A percentile compares a stretch with the other conserved stretches of the same genome.
phyloP scores from a whole-genome alignment of 2,888 invertebrate genomes.

The Leptinotarsa rubiginosa region DNA sequence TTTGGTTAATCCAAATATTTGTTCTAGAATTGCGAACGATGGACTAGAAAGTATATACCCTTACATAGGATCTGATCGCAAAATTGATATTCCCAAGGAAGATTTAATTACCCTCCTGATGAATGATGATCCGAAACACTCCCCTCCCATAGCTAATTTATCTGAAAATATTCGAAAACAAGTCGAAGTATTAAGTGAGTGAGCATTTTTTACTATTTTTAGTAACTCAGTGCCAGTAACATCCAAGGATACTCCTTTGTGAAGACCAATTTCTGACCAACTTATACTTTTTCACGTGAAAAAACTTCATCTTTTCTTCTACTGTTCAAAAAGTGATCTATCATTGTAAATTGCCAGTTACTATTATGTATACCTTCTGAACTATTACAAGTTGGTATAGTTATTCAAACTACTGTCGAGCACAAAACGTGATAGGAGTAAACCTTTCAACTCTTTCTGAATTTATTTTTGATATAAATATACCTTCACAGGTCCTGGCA shows the following conservation, averaged over 20 bases:
- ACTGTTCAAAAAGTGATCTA: too few species aligned
- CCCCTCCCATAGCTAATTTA: conserved; percentile 80
- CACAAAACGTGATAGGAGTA: too few species aligned
- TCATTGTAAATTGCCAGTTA: too few species aligned
- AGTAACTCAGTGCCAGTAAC: not conserved
- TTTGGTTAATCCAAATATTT: not conserved
- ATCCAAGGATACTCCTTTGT: too few species aligned
- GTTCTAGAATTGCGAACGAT: conserved; percentile 85
- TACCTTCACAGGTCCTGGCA: conserved; percentile 72
- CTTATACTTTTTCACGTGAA: too few species aligned
- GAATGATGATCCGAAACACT: conserved; percentile 82
- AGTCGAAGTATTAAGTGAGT: conserved; percentile 78
- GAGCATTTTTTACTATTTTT: not conserved
- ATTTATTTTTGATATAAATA: conserved; percentile 9
- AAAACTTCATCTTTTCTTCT: too few species aligned
- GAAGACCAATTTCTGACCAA: too few species aligned
- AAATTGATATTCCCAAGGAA: conserved; percentile 76
- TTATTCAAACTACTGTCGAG: too few species aligned
- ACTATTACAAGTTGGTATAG: too few species aligned
- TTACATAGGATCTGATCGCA: conserved; percentile 77
- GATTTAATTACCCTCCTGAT: conserved; percentile 84
- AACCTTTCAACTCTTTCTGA: not conserved
- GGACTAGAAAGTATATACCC: conserved; percentile 81
- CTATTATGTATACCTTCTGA: too few species aligned
- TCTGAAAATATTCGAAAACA: conserved; percentile 75